Base-by-base conservation (phyloP, 2,797 vertebrate genomes). In the Danio aesculapii region DNA sequence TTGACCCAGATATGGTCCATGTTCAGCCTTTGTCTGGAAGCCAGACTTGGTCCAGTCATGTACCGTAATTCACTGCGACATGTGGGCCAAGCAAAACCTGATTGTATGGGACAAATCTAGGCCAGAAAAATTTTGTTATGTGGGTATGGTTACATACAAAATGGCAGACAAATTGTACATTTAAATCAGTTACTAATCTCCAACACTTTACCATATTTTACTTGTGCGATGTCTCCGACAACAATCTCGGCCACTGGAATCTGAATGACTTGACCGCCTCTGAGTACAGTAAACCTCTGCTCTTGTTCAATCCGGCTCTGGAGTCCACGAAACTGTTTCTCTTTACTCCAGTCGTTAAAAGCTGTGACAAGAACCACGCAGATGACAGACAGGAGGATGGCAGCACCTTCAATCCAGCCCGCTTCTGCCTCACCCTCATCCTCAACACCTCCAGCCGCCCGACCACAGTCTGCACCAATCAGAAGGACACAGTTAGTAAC, bases 331-430 rank as follows among this genome's bases (percentile, higher is more conserved):
- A 99, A 99, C 91, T 99, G 98, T 79, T 99, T 99, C 92, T 99
- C 98, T 89, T 99, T 99, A 94, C 97, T 99, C 98, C 98, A 99
- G 89, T 99, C 98, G 10, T 99, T 99, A 91, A 99, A 99, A 89
- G 98, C 98, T 0, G 98, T 99, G 90, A 99, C 98, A n/a, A 99
- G 91, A 39, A 99, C 98, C 43, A 99, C 98, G 0, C 97, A 98
- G 83, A 96, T 93, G 84, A 99, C 98, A 0, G 98, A 99, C 44
- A 99, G 93, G 0, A 99, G 93, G 88, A 99, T 99, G 88, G 98
- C 98, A 0, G 97, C 97, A 0, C 98, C 98, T 87, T 99, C 98
- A 0, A 99, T 99, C 98, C 98, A 99, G 17, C 98, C 98, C 0
- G 98, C 91, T 86, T 99, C 97, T 0, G 94, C 92, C 84, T 99